A percentile compares a stretch with the other conserved stretches of the same genome.
Evolutionary conservation across 1,140 invertebrate species (phyloP).

Genomic region (Leptopilina clavipes): DNA sequence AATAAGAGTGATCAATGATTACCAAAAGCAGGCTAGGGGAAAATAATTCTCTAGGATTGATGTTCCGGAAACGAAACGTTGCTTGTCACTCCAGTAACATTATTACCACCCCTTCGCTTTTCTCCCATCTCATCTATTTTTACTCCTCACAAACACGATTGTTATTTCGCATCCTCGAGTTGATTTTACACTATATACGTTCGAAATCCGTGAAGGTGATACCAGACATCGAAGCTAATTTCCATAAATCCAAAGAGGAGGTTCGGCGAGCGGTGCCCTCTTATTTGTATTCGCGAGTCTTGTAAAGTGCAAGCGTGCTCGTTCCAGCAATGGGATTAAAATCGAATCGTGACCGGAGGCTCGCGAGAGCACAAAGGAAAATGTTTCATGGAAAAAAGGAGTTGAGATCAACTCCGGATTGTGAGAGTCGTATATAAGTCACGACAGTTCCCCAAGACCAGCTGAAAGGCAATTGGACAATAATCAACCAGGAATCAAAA

Average conservation of each 20-base stretch:
- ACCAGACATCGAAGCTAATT: background rate
- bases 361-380: conserved; percentile 52
- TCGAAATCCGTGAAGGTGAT: background rate
- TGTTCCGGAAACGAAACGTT: too few species aligned
- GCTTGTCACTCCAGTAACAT: too few species aligned
- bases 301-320: conserved; percentile 8
- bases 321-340: conserved; percentile 36
- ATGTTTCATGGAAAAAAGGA: conserved; percentile 35
- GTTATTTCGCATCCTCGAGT: too few species aligned
- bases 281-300: background rate
- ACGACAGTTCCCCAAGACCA: conserved; percentile 28
- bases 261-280: conserved; percentile 2
- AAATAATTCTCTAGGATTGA: too few species aligned
- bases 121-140: too few species aligned
- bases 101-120: too few species aligned
- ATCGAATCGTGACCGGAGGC: conserved; percentile 45
- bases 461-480: background rate
- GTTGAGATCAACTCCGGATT: conserved; percentile 8
- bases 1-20: too few species aligned
- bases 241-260: background rate
- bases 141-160: too few species aligned
- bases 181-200: too few species aligned
- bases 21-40: too few species aligned
- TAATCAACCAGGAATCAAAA: too few species aligned
- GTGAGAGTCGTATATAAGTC: conserved; percentile 42